A percentile compares a stretch with the other conserved stretches of the same genome.
phyloP scores from a whole-genome alignment of 2,797 vertebrate genomes.

The Coilia nasus region DNA sequence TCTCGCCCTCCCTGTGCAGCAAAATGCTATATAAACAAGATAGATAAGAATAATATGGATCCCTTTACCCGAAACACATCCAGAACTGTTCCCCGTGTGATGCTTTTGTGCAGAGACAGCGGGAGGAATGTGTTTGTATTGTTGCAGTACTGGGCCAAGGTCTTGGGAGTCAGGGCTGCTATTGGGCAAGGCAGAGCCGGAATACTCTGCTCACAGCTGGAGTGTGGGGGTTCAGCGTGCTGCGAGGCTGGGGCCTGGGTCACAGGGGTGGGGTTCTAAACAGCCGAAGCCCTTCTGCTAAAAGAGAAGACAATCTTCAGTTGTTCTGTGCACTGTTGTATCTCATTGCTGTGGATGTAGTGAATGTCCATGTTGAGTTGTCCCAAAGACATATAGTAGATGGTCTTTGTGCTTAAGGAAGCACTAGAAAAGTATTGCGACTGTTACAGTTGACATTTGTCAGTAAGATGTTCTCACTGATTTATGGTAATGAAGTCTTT shows the following conservation, averaged over 20 bases:
- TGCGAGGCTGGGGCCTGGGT: not conserved
- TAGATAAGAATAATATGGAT: not conserved
- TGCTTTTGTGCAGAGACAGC: not conserved
- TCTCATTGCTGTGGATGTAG: not conserved
- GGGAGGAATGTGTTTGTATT: not conserved
- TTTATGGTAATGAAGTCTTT: not conserved
- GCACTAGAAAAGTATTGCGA: not conserved
- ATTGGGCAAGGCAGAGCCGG: not conserved
- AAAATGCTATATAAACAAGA: not conserved
- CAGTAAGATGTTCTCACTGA: not conserved
- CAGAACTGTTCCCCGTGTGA: not conserved
- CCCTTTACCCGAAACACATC: not conserved
- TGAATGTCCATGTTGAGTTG: not conserved
- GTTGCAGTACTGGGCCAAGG: not conserved
- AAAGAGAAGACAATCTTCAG: not conserved
- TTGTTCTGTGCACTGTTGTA: not conserved
- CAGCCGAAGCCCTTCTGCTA: not conserved
- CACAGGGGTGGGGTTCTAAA: not conserved
- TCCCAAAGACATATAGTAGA: not conserved
- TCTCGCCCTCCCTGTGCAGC: not conserved
- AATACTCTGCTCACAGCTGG: slow-evolving; percentile 6
- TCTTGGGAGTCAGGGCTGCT: not conserved
- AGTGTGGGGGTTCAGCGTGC: not conserved
- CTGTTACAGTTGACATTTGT: not conserved
- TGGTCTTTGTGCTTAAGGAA: not conserved